Conservation (phyloP, 2,888 invertebrate genomes). For the Macrosoma leucophasiata region DNA sequence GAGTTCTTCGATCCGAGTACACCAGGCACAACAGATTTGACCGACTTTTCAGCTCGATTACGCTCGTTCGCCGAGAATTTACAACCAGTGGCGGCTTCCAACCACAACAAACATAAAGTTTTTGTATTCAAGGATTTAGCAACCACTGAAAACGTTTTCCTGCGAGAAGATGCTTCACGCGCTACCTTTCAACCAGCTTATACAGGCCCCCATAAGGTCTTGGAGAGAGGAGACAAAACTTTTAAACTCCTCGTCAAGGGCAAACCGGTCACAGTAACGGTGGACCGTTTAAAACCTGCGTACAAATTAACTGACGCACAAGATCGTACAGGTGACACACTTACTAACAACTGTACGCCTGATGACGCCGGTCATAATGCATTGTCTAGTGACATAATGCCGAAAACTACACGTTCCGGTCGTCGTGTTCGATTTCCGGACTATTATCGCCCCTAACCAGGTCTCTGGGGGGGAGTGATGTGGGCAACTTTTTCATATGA, state of each 20-base stretch:
- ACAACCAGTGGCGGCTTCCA: conserved; percentile 10
- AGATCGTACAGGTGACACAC: too few species aligned
- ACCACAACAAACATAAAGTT: conserved; percentile 9
- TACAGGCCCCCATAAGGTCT: conserved; percentile 19
- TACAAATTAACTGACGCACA: too few species aligned
- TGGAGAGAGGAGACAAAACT: conserved; percentile 11
- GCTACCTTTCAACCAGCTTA: conserved; percentile 11
- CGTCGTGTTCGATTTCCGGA: too few species aligned
- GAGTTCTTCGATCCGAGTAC: conserved; percentile 12
- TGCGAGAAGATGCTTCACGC: conserved; percentile 18
- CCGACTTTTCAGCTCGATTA: conserved; percentile 4
- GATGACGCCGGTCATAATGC: too few species aligned
- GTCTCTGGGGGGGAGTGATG: too few species aligned
- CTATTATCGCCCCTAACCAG: too few species aligned
- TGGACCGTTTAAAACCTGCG: too few species aligned
- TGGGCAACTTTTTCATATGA: too few species aligned
- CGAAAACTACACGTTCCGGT: too few species aligned
- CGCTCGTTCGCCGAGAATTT: neutral
- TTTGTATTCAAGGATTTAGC: conserved; percentile 22
- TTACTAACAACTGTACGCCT: too few species aligned
- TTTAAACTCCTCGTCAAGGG: conserved; percentile 14
- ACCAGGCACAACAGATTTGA: conserved; percentile 2
- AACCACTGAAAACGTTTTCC: conserved; percentile 20
- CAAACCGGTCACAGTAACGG: too few species aligned
- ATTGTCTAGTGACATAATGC: too few species aligned